A percentile compares a stretch with the other conserved stretches of the same genome.
Evolutionary conservation across 2,888 invertebrate species (phyloP).

Genomic region (Hemistola chrysoprasaria): DNA sequence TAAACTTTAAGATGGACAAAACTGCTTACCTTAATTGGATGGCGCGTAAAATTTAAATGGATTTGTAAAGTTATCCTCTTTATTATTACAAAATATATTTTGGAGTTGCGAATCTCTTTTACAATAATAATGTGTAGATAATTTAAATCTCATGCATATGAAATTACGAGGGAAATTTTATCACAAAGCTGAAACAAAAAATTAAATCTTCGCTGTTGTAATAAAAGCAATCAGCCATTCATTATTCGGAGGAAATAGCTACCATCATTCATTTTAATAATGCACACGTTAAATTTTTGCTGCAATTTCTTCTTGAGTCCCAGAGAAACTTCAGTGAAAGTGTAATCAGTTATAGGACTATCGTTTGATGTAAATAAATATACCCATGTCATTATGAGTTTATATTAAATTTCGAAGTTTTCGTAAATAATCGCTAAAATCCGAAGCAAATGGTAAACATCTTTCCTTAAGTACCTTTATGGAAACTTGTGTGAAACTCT

Average conservation of each 20-base stretch:
- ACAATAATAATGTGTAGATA: no score
- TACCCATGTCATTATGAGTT: no score
- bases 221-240: constrained; percentile 27
- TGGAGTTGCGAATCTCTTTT: no score
- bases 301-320: constrained; percentile 29
- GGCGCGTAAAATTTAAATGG: constrained; percentile 10
- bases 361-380: no score
- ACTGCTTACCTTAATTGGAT: constrained; percentile 20
- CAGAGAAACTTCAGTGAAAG: constrained; percentile 54
- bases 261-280: constrained; percentile 54
- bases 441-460: no score
- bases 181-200: constrained; percentile 21
- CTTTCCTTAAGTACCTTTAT: constrained; percentile 1
- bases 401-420: constrained; percentile 10
- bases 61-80: neutral
- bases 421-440: no score
- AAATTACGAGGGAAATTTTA: constrained; percentile 10
- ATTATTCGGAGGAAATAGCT: constrained; percentile 41
- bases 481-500: constrained; percentile 10
- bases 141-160: no score
- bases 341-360: constrained; percentile 42
- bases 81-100: no score
- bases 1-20: constrained; percentile 20
- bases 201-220: constrained; percentile 12
- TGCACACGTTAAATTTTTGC: constrained; percentile 29